Conservation (phyloP, 2,113 vertebrate species). For the Tragelaphus strepsiceros region DNA sequence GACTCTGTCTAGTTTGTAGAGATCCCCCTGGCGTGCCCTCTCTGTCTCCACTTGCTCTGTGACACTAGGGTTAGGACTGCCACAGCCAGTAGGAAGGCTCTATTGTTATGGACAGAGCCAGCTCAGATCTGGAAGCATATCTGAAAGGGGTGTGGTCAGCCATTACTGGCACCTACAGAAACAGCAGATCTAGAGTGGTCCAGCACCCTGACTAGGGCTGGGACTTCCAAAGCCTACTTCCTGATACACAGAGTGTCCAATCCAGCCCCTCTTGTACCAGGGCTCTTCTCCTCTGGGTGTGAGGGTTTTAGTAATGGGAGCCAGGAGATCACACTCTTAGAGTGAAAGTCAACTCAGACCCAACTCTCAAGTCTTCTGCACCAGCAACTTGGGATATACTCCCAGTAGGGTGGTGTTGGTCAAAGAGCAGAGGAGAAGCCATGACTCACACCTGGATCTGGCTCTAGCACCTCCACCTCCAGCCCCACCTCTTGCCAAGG, state of each 20-base stretch:
- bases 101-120: neutral
- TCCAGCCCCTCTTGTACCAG: neutral
- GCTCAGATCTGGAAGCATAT: neutral
- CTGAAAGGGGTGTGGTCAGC: neutral
- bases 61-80: neutral
- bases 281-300: neutral
- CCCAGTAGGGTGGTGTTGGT: neutral
- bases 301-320: neutral
- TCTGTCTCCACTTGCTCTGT: neutral
- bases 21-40: neutral
- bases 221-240: neutral
- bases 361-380: neutral
- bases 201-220: neutral
- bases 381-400: neutral
- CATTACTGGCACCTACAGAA: neutral
- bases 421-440: neutral
- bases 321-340: neutral
- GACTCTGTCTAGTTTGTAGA: neutral
- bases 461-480: neutral
- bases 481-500: neutral
- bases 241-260: neutral
- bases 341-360: neutral
- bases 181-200: neutral
- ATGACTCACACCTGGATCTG: neutral
- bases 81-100: neutral